Percentiles rank a stretch among this genome's conserved stretches.
phyloP scores from a whole-genome alignment of 2,888 invertebrate genomes.

The Drosophila planitibia region DNA sequence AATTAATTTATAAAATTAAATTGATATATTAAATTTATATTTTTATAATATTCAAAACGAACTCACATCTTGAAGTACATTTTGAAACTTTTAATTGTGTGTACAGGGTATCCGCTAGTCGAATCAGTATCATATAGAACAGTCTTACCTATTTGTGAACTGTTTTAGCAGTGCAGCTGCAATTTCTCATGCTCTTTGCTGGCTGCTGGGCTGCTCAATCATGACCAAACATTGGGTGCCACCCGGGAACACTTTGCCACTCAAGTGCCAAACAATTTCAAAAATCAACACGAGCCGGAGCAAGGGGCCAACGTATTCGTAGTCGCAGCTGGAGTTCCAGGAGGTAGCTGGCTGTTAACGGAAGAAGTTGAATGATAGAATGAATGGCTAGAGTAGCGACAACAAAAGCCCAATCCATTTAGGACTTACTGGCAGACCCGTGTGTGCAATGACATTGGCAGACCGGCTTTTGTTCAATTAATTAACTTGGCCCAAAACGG shows the following conservation, averaged over 20 bases:
- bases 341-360: not conserved
- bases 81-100: not conserved
- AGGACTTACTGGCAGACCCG: constrained; percentile 28
- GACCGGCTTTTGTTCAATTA: constrained; percentile 68
- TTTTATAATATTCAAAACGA: not conserved
- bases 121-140: not conserved
- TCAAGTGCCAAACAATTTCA: constrained; percentile 79
- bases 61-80: not conserved
- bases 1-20: not conserved
- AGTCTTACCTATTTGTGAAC: constrained; percentile 14
- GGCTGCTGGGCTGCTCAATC: constrained; percentile 34
- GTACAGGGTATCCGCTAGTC: constrained; percentile 4
- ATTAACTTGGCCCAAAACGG: constrained; percentile 68
- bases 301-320: constrained; percentile 26
- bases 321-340: not conserved
- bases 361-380: constrained; percentile 16
- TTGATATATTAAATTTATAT: not conserved
- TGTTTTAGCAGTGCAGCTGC: constrained; percentile 53
- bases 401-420: constrained; percentile 63
- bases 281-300: constrained; percentile 68
- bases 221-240: constrained; percentile 58
- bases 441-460: constrained; percentile 51
- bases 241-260: constrained; percentile 71
- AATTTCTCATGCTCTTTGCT: constrained; percentile 55
- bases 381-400: constrained; percentile 8